Percentiles rank a stretch among this genome's conserved stretches.
Conservation (phyloP, 2,888 invertebrate genomes). For the Lepetodrilus schrolli region DNA sequence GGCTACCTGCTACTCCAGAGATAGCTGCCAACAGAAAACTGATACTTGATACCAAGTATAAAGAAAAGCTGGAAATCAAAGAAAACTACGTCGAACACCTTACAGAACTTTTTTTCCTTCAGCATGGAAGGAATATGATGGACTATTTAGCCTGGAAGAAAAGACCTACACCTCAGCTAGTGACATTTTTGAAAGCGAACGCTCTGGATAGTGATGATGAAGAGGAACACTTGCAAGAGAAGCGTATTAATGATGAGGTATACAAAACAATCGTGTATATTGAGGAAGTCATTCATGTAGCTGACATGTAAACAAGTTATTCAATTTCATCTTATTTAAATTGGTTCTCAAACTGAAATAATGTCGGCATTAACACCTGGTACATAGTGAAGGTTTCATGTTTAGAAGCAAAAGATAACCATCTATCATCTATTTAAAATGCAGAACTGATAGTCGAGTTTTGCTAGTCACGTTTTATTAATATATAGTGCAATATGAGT, state of each 20-base stretch:
- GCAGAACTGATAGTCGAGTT: too few species aligned
- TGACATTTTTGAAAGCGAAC: constrained; percentile 85
- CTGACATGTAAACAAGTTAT: too few species aligned
- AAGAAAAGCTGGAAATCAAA: constrained; percentile 69
- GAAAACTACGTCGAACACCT: constrained; percentile 74
- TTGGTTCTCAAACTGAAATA: too few species aligned
- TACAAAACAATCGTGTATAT: too few species aligned
- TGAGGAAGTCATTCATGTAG: too few species aligned
- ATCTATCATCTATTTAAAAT: too few species aligned
- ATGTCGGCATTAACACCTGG: too few species aligned
- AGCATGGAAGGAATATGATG: constrained; percentile 90
- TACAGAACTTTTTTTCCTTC: constrained; percentile 90
- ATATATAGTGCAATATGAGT: too few species aligned
- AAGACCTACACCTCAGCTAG: constrained; percentile 83
- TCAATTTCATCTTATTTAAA: too few species aligned
- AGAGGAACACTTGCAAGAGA: constrained; percentile 71
- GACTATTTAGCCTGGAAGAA: constrained; percentile 90
- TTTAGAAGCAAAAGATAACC: too few species aligned
- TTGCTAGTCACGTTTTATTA: too few species aligned
- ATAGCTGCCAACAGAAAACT: constrained; percentile 62
- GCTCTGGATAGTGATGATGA: constrained; percentile 81
- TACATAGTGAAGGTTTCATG: too few species aligned
- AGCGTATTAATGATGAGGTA: constrained; percentile 58
- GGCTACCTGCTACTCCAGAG: constrained; percentile 65
- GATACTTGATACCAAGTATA: constrained; percentile 61